Evolutionary conservation across 2,888 invertebrate species (phyloP).

Genomic region (Pristionchus arcanus): DNA sequence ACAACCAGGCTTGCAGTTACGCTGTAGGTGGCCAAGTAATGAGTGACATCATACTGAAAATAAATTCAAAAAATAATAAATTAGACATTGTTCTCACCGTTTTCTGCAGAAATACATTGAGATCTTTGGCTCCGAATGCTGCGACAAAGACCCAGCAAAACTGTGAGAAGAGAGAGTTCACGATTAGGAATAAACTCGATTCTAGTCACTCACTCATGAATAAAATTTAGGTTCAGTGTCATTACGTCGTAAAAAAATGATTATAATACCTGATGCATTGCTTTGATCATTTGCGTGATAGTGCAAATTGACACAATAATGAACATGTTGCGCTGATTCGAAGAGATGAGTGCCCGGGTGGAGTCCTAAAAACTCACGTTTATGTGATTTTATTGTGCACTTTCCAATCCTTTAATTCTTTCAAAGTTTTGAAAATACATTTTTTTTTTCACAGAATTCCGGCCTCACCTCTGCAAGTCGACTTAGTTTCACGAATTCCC

Average conservation of each 20-base stretch:
- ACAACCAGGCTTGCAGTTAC: background rate
- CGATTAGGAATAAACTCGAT: background rate
- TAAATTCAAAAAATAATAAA: background rate
- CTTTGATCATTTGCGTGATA: background rate
- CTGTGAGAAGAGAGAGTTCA: background rate
- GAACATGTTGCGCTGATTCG: background rate
- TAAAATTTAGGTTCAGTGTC: no score
- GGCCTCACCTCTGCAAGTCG: background rate
- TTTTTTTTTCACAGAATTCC: no score
- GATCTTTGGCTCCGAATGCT: background rate
- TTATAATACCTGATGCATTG: background rate
- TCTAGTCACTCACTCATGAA: no score
- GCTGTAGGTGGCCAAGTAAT: background rate
- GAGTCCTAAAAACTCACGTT: no score
- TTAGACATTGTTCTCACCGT: background rate
- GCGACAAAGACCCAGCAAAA: conserved; percentile 16
- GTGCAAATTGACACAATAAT: background rate
- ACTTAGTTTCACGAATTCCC: background rate
- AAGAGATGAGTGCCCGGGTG: background rate
- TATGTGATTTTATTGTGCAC: no score
- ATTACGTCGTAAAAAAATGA: no score
- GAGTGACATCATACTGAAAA: background rate
- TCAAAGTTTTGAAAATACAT: no score
- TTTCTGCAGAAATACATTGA: conserved; percentile 4
- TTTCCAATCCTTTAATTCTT: no score